Evolutionary conservation across 2,113 vertebrate species (phyloP).

Genomic region (Petroica traversi): DNA sequence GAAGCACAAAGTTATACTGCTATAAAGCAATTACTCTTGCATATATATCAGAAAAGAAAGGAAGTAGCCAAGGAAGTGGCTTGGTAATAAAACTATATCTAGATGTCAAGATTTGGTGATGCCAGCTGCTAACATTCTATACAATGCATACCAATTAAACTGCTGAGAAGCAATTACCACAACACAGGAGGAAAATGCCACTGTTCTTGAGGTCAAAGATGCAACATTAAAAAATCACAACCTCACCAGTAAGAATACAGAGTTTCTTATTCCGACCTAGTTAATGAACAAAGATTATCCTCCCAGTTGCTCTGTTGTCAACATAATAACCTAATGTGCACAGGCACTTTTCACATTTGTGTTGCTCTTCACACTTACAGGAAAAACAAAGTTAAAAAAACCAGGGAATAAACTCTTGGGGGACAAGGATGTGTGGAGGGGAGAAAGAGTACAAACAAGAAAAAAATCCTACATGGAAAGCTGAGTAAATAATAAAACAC

Average conservation of each 20-base stretch:
- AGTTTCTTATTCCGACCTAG: background rate
- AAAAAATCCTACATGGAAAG: background rate
- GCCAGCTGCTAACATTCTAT: background rate
- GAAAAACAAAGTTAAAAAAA: background rate
- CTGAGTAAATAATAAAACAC: background rate
- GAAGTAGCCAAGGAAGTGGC: background rate
- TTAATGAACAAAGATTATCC: background rate
- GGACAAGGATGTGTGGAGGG: background rate
- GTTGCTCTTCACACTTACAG: background rate
- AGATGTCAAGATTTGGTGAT: background rate
- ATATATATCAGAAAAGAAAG: background rate
- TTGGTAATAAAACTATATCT: background rate
- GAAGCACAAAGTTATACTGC: background rate
- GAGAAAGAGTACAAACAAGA: background rate
- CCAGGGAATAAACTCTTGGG: background rate
- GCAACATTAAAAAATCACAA: background rate
- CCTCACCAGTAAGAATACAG: background rate
- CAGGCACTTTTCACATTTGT: background rate
- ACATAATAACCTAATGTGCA: rapidly evolving
- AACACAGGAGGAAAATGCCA: background rate
- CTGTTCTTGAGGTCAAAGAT: background rate
- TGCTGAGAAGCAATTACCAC: background rate
- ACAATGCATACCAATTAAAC: background rate
- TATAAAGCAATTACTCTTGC: background rate
- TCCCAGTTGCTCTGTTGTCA: background rate